These are phyloP conservation scores for Salminus brasiliensis DNA, from an alignment of 2,113 vertebrate genomes.

Conservation along the genomic window DNA sequence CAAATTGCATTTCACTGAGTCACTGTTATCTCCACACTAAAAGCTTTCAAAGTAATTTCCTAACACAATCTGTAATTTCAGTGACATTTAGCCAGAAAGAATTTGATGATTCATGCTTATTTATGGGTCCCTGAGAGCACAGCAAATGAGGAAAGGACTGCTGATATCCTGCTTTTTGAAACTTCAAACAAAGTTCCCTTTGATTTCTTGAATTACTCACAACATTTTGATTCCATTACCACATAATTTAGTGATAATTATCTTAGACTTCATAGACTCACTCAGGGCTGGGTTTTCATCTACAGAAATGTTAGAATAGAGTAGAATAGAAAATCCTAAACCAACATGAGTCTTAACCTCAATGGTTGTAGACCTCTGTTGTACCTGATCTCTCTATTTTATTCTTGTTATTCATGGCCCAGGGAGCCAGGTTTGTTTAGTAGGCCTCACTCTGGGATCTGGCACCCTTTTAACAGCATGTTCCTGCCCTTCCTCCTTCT, in stretches of 20 bases:
- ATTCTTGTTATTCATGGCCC: neutral
- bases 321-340: neutral
- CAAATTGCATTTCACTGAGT: slow-evolving; percentile 42
- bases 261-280: neutral
- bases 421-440: slow-evolving; percentile 16
- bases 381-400: neutral
- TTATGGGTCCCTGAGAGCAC: slow-evolving; percentile 12
- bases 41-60: slow-evolving; percentile 27
- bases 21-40: slow-evolving; percentile 21
- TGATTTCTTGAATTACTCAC: neutral
- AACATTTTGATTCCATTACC: neutral
- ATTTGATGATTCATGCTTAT: slow-evolving; percentile 31
- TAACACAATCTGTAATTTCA: slow-evolving; percentile 29
- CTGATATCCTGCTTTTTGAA: slow-evolving; percentile 21
- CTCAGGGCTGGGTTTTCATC: neutral
- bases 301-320: neutral
- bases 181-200: neutral
- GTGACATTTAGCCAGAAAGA: slow-evolving; percentile 28
- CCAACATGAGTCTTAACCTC: neutral
- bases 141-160: neutral
- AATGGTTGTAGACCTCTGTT: no score
- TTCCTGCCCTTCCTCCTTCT: slow-evolving; percentile 62
- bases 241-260: neutral
- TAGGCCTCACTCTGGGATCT: slow-evolving; percentile 52
- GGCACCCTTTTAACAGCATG: slow-evolving; percentile 60